phyloP scores from a whole-genome alignment of 2,797 vertebrate species.

The Xiphorhynchus erythropygius region DNA sequence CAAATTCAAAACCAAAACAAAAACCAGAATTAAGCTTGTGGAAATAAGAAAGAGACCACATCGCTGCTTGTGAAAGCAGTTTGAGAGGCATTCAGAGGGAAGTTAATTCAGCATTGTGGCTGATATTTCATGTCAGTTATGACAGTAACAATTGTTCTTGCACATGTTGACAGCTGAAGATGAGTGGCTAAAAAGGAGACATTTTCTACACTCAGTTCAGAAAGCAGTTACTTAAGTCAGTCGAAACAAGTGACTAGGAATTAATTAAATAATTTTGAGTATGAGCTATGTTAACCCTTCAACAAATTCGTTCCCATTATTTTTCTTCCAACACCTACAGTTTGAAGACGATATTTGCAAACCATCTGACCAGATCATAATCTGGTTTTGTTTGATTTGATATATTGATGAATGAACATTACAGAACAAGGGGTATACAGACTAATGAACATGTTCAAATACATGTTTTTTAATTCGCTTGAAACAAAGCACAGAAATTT shows the following conservation, averaged over 20 bases:
- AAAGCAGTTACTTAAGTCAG: not conserved
- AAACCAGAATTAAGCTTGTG: not conserved
- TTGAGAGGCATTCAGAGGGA: constrained; percentile 23
- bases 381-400: constrained; percentile 22
- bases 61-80: not conserved
- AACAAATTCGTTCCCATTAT: constrained; percentile 25
- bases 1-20: not conserved
- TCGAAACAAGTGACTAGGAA: not conserved
- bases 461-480: not conserved
- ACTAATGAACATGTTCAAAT: not conserved
- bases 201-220: constrained; percentile 13
- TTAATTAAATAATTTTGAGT: constrained; percentile 24
- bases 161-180: constrained; percentile 60
- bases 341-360: constrained; percentile 16
- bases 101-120: constrained; percentile 47
- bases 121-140: constrained; percentile 62
- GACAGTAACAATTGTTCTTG: constrained; percentile 54
- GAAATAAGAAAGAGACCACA: not conserved
- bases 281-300: not conserved
- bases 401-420: not conserved
- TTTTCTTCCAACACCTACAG: not conserved
- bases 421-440: not conserved
- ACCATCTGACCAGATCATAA: constrained; percentile 14
- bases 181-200: constrained; percentile 9
- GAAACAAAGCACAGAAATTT: not conserved